Evolutionary conservation across 1,140 invertebrate species (phyloP).

Genomic region (Drosophila chauvacae): DNA sequence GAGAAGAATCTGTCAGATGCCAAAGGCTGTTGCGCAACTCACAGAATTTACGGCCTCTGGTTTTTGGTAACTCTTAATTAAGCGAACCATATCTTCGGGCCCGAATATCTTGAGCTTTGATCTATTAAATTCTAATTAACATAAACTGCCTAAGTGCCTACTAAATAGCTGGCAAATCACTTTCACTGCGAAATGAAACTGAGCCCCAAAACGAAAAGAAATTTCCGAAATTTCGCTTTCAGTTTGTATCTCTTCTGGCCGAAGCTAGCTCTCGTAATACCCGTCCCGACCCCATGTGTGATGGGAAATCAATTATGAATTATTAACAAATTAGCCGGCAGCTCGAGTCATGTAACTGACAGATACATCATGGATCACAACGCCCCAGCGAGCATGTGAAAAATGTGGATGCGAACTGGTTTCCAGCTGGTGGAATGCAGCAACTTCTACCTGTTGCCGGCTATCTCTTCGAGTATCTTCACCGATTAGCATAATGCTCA

Average conservation of each 20-base stretch:
- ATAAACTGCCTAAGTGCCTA: slow-evolving; percentile 62
- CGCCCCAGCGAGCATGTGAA: slow-evolving; percentile 50
- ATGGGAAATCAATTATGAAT: slow-evolving; percentile 82
- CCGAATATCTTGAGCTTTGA: slow-evolving; percentile 36
- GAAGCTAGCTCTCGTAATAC: slow-evolving; percentile 18
- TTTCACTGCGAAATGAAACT: slow-evolving; percentile 68
- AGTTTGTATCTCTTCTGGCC: slow-evolving; percentile 52
- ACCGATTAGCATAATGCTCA: slow-evolving; percentile 72
- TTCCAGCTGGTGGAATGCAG: slow-evolving; percentile 41
- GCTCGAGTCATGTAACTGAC: slow-evolving; percentile 70
- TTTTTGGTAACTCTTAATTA: slow-evolving; percentile 64
- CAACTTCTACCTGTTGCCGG: slow-evolving; percentile 47
- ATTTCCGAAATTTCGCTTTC: slow-evolving; percentile 77
- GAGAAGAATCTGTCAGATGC: slow-evolving; percentile 50
- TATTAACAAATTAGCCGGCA: slow-evolving; percentile 76
- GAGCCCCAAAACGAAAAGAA: slow-evolving; percentile 55
- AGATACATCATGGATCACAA: slow-evolving; percentile 60
- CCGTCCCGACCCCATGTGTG: slow-evolving; percentile 35
- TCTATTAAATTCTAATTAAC: slow-evolving; percentile 77
- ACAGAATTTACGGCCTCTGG: slow-evolving; percentile 65
- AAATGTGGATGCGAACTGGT: slow-evolving; percentile 52
- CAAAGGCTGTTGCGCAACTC: slow-evolving; percentile 66
- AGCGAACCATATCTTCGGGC: slow-evolving; percentile 26
- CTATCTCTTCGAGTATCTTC: slow-evolving; percentile 59
- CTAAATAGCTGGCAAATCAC: slow-evolving; percentile 68